phyloP scores from a whole-genome alignment of 2,888 invertebrate genomes.

The Orgyia antiqua region DNA sequence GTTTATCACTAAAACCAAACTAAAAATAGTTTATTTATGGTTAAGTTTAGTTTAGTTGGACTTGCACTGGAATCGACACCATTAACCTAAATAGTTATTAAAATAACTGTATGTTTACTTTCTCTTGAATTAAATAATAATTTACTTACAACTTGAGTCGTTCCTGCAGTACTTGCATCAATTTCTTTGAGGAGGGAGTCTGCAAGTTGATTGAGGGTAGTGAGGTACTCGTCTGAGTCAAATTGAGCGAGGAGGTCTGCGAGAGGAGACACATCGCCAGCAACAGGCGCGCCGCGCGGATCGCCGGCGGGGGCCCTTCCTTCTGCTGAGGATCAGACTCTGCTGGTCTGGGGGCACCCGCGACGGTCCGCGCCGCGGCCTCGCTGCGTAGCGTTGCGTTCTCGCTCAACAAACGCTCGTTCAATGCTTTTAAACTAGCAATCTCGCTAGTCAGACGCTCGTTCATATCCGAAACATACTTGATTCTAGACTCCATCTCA shows the following conservation, averaged over 20 bases:
- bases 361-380: constrained; percentile 81
- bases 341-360: constrained; percentile 86
- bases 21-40: too few relatives aligned
- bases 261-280: constrained; percentile 90
- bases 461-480: constrained; percentile 80
- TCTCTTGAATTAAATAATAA: too few relatives aligned
- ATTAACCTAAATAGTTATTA: too few relatives aligned
- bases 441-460: constrained; percentile 82
- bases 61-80: too few relatives aligned
- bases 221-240: constrained; percentile 84
- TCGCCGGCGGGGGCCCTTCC: constrained; percentile 86
- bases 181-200: constrained; percentile 88
- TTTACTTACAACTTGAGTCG: constrained; percentile 80
- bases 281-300: constrained; percentile 84
- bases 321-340: constrained; percentile 97
- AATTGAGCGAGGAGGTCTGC: constrained; percentile 89
- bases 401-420: constrained; percentile 82
- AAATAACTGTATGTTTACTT: too few relatives aligned
- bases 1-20: too few relatives aligned
- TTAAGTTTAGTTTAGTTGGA: too few relatives aligned
- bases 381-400: constrained; percentile 79
- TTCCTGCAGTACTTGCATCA: constrained; percentile 84
- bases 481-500: constrained; percentile 87
- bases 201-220: constrained; percentile 88
- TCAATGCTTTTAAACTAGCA: constrained; percentile 81